Conservation (phyloP, 37 sponge, comb jelly and placozoan genomes). For the Beroe forskalii region DNA sequence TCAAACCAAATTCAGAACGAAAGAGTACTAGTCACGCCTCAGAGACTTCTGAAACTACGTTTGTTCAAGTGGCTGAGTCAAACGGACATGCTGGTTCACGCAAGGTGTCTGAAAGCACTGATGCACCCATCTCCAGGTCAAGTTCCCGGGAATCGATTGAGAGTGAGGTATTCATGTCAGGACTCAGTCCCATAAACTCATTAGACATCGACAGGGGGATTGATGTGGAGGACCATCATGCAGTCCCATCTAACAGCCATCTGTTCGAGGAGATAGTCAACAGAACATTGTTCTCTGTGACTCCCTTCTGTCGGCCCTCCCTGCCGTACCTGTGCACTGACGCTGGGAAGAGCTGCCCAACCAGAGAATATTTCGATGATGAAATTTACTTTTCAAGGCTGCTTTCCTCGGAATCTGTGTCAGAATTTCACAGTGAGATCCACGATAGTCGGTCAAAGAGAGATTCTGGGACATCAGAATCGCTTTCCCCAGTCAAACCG, state of each 20-base stretch:
- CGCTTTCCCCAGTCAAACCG: background rate
- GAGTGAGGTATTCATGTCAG: background rate
- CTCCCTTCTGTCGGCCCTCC: slow-evolving; percentile 29
- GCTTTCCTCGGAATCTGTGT: background rate
- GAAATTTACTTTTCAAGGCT: background rate
- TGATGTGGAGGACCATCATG: no score
- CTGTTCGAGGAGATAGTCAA: background rate
- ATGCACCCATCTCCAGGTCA: background rate
- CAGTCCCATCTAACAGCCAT: background rate
- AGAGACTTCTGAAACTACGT: background rate
- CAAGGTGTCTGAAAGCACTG: background rate
- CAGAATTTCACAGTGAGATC: background rate
- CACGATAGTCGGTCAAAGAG: background rate
- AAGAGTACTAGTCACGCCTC: background rate
- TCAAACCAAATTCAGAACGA: background rate
- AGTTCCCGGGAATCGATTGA: background rate
- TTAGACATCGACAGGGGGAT: background rate
- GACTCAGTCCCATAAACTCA: background rate
- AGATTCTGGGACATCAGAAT: background rate
- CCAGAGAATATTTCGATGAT: slow-evolving; percentile 33
- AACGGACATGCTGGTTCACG: background rate
- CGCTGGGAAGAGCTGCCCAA: slow-evolving; percentile 40
- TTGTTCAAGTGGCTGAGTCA: background rate
- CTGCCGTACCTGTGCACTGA: slow-evolving; percentile 35
- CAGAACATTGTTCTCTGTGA: slow-evolving; percentile 51